Evolutionary conservation across 2,888 invertebrate genomes (phyloP).

Genomic region (Leptinotarsa haldemani): DNA sequence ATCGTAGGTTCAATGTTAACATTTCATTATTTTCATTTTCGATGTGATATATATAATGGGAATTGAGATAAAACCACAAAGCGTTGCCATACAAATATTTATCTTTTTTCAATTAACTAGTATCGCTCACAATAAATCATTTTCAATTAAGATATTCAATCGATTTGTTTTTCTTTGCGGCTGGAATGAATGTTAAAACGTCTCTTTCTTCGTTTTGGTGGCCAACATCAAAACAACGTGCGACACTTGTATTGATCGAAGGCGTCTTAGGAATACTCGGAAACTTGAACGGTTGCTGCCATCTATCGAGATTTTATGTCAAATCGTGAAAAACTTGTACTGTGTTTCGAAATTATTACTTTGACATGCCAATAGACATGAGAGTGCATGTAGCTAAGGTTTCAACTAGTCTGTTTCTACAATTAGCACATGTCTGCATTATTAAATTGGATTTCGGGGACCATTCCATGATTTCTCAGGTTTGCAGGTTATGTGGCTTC

Average conservation of each 20-base stretch:
- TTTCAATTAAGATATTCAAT: conserved; percentile 11
- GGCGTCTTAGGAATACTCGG: conserved; percentile 25
- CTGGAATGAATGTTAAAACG: not conserved
- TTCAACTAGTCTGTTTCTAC: no score
- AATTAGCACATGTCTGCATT: no score
- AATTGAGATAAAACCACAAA: conserved; percentile 12
- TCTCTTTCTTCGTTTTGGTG: not conserved
- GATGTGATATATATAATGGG: conserved; percentile 16
- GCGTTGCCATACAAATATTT: conserved; percentile 10
- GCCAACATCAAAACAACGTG: conserved; percentile 9
- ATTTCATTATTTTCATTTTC: conserved; percentile 10
- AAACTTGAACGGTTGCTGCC: conserved; percentile 50
- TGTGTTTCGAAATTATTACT: not conserved
- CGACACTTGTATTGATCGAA: conserved; percentile 48
- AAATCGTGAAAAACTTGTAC: conserved; percentile 32
- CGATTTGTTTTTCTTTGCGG: conserved; percentile 6
- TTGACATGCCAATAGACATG: no score
- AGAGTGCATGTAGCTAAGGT: no score
- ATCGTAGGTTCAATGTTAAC: conserved; percentile 27
- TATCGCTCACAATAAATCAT: conserved; percentile 5
- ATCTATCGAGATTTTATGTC: conserved; percentile 49
- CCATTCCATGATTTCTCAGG: no score
- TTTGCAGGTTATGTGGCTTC: no score
- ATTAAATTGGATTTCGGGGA: no score
- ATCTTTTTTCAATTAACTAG: conserved; percentile 23